Evolutionary conservation across 2,797 vertebrate species (phyloP), one percentile per base, ranked within the genome.

Genomic region (Babyrousa celebensis): DNA sequence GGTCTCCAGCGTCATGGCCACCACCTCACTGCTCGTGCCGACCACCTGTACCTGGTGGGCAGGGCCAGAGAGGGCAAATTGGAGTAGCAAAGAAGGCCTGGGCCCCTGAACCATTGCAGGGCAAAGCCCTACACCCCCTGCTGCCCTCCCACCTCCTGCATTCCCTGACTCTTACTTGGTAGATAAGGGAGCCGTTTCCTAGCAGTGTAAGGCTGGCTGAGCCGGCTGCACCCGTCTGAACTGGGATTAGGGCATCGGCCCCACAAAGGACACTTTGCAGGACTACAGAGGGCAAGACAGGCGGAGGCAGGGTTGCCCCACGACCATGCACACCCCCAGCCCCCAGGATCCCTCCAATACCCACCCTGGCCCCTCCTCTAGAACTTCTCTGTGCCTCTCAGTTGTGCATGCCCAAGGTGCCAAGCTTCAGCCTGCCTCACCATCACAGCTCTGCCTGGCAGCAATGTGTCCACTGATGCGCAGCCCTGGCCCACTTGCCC

Each of bases 231-330:
- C 99, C 99, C 0, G 99, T 99, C 98, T 99, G 99, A 88, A 99
- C 99, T 0, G 99, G 99, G 23, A 97, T 98, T 98, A 99, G 94
- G 56, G 99, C 99, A 0, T 99, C 99, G 0, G 99, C 99, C 65
- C 99, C 99, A 0, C 99, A 99, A 97, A 99, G 99, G 92, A 99
- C 99, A 0, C 99, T 99, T 96, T 99, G 99, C 89, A 99, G 98
- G 85, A 99, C 99, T 99, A 0, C 70, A 88, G 93, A 95, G 95
- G 70, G 85, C 21, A 95, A 1, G 84, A 91, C 56, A 94, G 67
- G 78, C 21, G 20, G 62, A 75, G 6, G 23, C 54, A 17, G n/a
- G 78, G 62, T 96, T 27, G 60, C 32, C 43, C 23, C 62, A 20
- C 0, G 8, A 62, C 56, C 32, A 23, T 54, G 60, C 62, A 89